Evolutionary conservation across 2,797 vertebrate genomes (phyloP).

Genomic region (Leptoclinus maculatus): DNA sequence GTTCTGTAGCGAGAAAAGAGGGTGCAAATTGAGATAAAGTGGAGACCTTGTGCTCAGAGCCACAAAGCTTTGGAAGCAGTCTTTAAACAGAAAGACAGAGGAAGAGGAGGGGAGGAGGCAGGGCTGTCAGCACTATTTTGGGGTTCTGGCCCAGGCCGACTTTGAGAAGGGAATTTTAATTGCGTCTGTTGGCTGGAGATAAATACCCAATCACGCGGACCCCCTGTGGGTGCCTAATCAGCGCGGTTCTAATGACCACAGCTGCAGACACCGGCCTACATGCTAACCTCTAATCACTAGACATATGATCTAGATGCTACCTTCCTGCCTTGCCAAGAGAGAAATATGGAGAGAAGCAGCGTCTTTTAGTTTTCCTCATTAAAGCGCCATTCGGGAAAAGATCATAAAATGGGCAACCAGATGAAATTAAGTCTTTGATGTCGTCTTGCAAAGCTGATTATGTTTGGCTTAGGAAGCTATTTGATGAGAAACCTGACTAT

Average conservation of each 20-base stretch:
- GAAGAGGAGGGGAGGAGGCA: conserved; percentile 28
- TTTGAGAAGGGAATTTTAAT: conserved; percentile 83
- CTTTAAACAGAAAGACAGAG: conserved; percentile 59
- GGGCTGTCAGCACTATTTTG: conserved; percentile 56
- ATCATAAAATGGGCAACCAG: conserved; percentile 49
- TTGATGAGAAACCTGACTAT: conserved; percentile 6
- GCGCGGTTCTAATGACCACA: conserved; percentile 79
- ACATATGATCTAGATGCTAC: conserved; percentile 63
- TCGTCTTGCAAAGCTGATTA: conserved; percentile 38
- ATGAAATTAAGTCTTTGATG: conserved; percentile 55
- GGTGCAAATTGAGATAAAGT: conserved; percentile 59
- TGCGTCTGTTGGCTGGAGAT: conserved; percentile 83
- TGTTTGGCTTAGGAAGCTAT: conserved; percentile 27
- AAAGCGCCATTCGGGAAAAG: conserved; percentile 29
- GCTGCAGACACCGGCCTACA: conserved; percentile 69
- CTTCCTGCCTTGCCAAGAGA: conserved; percentile 45
- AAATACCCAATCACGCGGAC: conserved; percentile 82
- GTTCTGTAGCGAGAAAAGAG: conserved; percentile 28
- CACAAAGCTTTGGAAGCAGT: conserved; percentile 61
- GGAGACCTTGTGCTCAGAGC: conserved; percentile 56
- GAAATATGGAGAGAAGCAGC: conserved; percentile 31
- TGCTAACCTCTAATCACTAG: conserved; percentile 72
- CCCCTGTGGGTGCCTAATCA: conserved; percentile 79
- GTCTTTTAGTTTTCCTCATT: conserved; percentile 50
- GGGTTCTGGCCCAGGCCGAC: conserved; percentile 65